Evolutionary conservation across 2,113 vertebrate genomes (phyloP), one percentile per base, ranked within the genome.

Genomic region (Neotoma lepida): DNA sequence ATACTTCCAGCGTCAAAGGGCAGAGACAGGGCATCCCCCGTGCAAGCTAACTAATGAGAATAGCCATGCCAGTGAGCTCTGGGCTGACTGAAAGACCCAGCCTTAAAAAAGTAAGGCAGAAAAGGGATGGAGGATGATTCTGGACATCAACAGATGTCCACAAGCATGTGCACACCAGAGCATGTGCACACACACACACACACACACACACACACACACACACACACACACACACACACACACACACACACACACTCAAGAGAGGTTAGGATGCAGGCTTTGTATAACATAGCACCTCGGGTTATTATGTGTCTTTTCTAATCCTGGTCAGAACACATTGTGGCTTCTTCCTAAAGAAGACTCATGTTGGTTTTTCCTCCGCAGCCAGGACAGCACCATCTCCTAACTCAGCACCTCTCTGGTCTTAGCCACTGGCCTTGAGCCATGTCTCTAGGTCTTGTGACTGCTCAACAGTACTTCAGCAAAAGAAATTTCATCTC

Each of bases 191-290:
- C 4, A 5, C 9, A 41, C 18, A 9, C 18, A 39, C n/a, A 24
- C 6, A 7, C 8, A 0, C 70, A 39, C 8, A 1, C 5, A 30
- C 24, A 30, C 3, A 17, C 26, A 30, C 14, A 18, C 7, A 33
- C 39, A 26, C 22, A 28, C 12, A 28, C 41, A 30, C 3, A 17
- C 26, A 30, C 14, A 18, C 7, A 33, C 39, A 26, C 22, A 28
- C 10, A 26, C 10, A 18, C 14, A 51, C 35, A 39, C 10, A 8
- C 22, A 58, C 35, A 58, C 20, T 22, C 33, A 22, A 44, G 26
- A 22, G 26, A 41, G 54, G 6, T 6, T 6, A 58, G 54, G 46
- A 41, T 35, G 10, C 0, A 24, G 92, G 14, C 15, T 61, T 2
- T 24, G 17, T 28, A 6, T 9, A 17, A n/a, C 0, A 9, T 4